Evolutionary conservation across 2,113 vertebrate species (phyloP).

Genomic region (Platycercus adscitus): DNA sequence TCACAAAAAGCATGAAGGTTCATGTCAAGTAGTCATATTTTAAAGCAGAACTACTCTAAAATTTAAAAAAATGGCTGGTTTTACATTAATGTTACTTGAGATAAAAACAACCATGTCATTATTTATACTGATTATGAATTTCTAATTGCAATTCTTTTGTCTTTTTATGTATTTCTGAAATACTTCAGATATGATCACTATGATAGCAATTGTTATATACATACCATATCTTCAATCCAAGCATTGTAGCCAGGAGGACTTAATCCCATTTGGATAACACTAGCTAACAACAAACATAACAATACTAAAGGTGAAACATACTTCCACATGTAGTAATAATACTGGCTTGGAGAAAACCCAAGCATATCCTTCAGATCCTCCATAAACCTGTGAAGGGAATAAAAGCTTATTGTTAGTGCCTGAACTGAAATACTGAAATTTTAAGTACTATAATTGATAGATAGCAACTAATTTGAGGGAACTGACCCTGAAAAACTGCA

Average conservation of each 20-base stretch:
- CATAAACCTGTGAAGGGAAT: constrained; percentile 86
- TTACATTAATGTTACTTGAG: not conserved
- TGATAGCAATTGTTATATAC: not conserved
- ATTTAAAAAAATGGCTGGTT: not conserved
- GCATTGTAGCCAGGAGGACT: constrained; percentile 92
- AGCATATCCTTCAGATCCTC: constrained; percentile 97
- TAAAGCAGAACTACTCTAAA: not conserved
- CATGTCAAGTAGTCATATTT: not conserved
- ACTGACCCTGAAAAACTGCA: not conserved
- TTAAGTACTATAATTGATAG: not conserved
- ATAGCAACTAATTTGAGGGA: not conserved
- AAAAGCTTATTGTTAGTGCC: not conserved
- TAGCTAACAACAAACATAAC: constrained; percentile 83
- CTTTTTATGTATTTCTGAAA: not conserved
- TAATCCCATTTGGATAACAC: constrained; percentile 88
- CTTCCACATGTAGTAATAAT: constrained; percentile 99
- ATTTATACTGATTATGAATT: not conserved
- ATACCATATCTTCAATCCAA: constrained; percentile 92
- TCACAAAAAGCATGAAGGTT: not conserved
- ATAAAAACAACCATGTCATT: not conserved
- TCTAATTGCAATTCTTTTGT: not conserved
- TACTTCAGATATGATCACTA: not conserved
- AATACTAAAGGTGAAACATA: constrained; percentile 91
- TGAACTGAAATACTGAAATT: not conserved
- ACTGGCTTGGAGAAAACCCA: constrained; percentile 89